Evolutionary conservation across 2,888 invertebrate species (phyloP).

Genomic region (Eupithecia abbreviata): DNA sequence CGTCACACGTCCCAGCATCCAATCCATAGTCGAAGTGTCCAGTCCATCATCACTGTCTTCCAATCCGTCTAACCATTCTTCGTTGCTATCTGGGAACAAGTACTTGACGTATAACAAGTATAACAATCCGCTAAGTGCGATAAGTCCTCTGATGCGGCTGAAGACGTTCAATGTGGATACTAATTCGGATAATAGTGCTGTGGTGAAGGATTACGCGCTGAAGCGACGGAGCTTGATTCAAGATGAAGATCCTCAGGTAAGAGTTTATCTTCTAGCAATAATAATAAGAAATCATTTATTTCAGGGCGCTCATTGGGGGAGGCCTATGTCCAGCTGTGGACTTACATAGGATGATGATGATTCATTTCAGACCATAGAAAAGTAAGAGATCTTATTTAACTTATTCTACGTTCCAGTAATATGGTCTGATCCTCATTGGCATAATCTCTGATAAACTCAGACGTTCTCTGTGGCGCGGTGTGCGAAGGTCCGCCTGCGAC

Average conservation of each 20-base stretch:
- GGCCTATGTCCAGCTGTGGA: no score
- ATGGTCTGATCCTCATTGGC: no score
- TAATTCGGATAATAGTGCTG: constrained; percentile 70
- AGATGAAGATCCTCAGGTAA: constrained; percentile 76
- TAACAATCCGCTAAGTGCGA: constrained; percentile 65
- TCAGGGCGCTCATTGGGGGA: no score
- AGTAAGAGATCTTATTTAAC: no score
- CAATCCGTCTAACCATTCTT: constrained; percentile 41
- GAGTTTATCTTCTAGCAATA: not conserved
- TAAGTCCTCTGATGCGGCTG: constrained; percentile 72
- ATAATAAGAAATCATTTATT: no score
- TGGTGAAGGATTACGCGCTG: constrained; percentile 70
- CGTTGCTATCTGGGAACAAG: constrained; percentile 54
- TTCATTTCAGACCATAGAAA: no score
- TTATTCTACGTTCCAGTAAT: no score
- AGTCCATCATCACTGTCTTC: constrained; percentile 63
- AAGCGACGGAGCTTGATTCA: constrained; percentile 72
- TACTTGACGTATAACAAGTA: constrained; percentile 79
- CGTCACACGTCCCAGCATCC: constrained; percentile 84
- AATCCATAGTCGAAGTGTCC: constrained; percentile 74
- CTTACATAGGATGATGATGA: no score
- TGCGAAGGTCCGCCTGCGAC: no score
- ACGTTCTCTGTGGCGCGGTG: no score
- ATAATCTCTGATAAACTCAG: no score
- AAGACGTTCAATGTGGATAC: constrained; percentile 78